These are phyloP conservation scores for Otis tarda DNA, from an alignment of 2,113 vertebrate genomes.

Conservation along the genomic window DNA sequence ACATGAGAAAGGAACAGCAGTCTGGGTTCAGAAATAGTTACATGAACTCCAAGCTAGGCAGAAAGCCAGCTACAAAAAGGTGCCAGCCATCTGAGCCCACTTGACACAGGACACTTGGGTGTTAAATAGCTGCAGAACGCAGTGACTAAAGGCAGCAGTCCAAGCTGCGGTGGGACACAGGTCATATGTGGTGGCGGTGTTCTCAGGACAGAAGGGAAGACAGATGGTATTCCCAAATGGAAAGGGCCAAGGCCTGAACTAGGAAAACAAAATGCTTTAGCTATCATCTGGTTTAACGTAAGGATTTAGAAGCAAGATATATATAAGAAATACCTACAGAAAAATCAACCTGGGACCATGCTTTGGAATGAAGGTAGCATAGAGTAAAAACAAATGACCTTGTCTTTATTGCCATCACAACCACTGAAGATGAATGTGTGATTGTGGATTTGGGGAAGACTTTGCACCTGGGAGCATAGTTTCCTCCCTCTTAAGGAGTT, in stretches of 20 bases:
- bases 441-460: background rate
- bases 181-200: background rate
- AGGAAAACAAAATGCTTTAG: background rate
- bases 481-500: background rate
- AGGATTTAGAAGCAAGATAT: conserved; percentile 17
- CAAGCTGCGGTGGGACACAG: background rate
- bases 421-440: too few relatives aligned
- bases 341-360: background rate
- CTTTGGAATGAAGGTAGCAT: background rate
- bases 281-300: conserved; percentile 24
- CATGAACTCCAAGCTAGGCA: conserved; percentile 35
- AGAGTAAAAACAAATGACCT: background rate
- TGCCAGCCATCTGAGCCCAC: conserved; percentile 47
- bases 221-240: conserved; percentile 64
- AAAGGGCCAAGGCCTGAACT: conserved; percentile 25
- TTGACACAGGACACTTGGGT: conserved; percentile 3
- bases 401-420: background rate
- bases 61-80: conserved; percentile 52
- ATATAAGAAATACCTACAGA: background rate
- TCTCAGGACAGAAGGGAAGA: conserved; percentile 49
- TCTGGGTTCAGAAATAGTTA: conserved; percentile 23
- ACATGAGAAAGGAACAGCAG: background rate
- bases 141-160: background rate
- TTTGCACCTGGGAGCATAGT: background rate
- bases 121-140: background rate